These are phyloP conservation scores for Spodoptera exigua DNA, from an alignment of 2,888 invertebrate species.

Conservation along the genomic window DNA sequence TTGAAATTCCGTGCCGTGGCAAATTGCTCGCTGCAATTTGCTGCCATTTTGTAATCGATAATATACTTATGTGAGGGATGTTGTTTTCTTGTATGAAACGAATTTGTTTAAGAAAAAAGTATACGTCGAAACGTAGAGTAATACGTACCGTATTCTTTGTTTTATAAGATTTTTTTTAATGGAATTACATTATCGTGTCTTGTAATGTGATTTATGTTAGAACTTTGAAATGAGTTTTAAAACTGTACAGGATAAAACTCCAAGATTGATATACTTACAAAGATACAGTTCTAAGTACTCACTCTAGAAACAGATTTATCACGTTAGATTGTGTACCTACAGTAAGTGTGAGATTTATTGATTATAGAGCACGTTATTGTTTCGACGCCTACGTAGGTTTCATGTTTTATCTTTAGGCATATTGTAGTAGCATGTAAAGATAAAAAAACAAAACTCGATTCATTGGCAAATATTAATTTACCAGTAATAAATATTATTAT, in stretches of 20 bases:
- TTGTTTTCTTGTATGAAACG: constrained; percentile 24
- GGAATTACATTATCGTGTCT: too few species aligned
- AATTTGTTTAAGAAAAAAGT: constrained; percentile 1
- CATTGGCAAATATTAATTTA: too few species aligned
- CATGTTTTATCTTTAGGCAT: neutral
- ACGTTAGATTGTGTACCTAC: constrained; percentile 28
- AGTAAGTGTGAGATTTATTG: constrained; percentile 39
- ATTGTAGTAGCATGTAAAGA: too few species aligned
- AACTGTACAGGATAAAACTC: too few species aligned
- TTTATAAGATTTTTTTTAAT: too few species aligned
- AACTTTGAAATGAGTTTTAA: too few species aligned
- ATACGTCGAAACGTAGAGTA: too few species aligned
- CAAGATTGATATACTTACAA: too few species aligned
- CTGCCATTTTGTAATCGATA: constrained; percentile 47
- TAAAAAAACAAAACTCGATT: too few species aligned
- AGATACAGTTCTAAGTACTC: constrained; percentile 17
- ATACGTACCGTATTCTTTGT: too few species aligned
- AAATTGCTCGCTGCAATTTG: constrained; percentile 31
- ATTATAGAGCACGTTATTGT: constrained; percentile 25
- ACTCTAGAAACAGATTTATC: constrained; percentile 23
- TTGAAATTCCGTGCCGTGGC: constrained; percentile 21
- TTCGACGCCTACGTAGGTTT: constrained; percentile 6
- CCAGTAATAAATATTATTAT: too few species aligned
- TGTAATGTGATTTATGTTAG: too few species aligned
- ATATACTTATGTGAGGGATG: constrained; percentile 13